These are phyloP conservation scores for Drosophila asahinai DNA, from an alignment of 1,140 invertebrate species.

Conservation along the genomic window DNA sequence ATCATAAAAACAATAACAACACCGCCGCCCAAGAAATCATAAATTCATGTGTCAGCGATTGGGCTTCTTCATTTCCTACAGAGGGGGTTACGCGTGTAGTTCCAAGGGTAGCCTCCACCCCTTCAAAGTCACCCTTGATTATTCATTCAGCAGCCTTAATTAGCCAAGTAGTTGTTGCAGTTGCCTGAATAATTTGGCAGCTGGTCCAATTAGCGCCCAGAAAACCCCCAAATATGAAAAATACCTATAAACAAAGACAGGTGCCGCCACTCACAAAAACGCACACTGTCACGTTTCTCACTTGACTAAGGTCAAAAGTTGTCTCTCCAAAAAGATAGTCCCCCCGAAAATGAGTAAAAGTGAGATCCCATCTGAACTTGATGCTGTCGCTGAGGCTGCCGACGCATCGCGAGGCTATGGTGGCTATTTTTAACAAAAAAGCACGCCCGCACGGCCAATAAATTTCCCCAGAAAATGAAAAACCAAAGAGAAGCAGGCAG, in stretches of 20 bases:
- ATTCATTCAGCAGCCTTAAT: slow-evolving; percentile 63
- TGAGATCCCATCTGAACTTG: slow-evolving; percentile 66
- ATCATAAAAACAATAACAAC: slow-evolving; percentile 73
- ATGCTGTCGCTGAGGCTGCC: slow-evolving; percentile 65
- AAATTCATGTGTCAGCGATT: slow-evolving; percentile 55
- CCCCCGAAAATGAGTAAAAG: slow-evolving; percentile 10
- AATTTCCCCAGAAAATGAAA: slow-evolving; percentile 41
- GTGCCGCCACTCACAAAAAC: slow-evolving; percentile 17
- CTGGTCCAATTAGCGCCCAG: slow-evolving; percentile 48
- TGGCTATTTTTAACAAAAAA: slow-evolving; percentile 55
- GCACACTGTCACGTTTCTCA: slow-evolving; percentile 66
- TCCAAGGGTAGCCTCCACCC: slow-evolving; percentile 8
- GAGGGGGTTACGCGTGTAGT: slow-evolving; percentile 2
- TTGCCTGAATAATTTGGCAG: slow-evolving; percentile 66
- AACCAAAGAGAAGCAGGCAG: slow-evolving; percentile 10
- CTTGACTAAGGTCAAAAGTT: slow-evolving; percentile 83
- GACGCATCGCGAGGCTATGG: slow-evolving; percentile 51
- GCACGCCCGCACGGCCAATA: slow-evolving; percentile 62
- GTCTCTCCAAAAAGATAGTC: slow-evolving; percentile 27
- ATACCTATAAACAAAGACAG: slow-evolving; percentile 31
- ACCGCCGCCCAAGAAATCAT: slow-evolving; percentile 50
- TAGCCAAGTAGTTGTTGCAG: slow-evolving; percentile 65
- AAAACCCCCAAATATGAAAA: slow-evolving; percentile 16
- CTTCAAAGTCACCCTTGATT: slow-evolving; percentile 23
- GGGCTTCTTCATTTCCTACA: slow-evolving; percentile 11